These are phyloP conservation scores for Thecophora atra DNA, from an alignment of 2,888 invertebrate genomes.

Conservation along the genomic window DNA sequence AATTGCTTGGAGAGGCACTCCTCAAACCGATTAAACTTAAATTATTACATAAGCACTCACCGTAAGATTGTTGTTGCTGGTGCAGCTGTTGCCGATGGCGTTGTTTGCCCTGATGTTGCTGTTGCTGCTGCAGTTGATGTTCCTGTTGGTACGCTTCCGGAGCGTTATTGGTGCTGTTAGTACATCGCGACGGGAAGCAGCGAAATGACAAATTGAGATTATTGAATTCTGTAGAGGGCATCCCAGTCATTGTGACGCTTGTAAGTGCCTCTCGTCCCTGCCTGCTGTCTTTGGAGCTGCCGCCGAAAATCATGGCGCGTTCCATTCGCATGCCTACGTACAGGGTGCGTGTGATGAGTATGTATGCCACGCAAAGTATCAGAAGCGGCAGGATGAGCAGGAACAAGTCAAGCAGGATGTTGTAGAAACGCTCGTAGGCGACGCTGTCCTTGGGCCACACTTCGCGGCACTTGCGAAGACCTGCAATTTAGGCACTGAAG, in stretches of 20 bases:
- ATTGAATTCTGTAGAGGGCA: conserved; percentile 41
- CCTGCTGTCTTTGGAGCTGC: conserved; percentile 33
- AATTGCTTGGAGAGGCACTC: too few species aligned
- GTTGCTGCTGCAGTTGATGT: conserved; percentile 23
- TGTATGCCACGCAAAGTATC: conserved; percentile 73
- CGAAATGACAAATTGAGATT: conserved; percentile 47
- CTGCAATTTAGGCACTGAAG: too few species aligned
- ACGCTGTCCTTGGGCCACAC: conserved; percentile 69
- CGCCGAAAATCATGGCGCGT: conserved; percentile 46
- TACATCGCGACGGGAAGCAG: conserved; percentile 44
- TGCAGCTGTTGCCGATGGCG: conserved; percentile 18
- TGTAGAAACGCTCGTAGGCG: conserved; percentile 71
- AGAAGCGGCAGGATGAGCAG: conserved; percentile 74
- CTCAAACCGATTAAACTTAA: too few species aligned
- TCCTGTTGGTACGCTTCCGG: conserved; percentile 35
- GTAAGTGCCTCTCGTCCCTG: conserved; percentile 29
- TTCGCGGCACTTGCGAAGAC: conserved; percentile 72
- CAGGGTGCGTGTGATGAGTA: conserved; percentile 67
- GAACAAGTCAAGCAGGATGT: too few species aligned
- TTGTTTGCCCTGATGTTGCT: conserved; percentile 32
- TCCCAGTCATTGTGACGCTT: conserved; percentile 38
- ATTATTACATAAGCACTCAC: too few species aligned
- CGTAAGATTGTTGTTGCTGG: conserved; percentile 25
- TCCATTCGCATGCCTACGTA: conserved; percentile 63
- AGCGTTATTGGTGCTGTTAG: conserved; percentile 41